Conservation (phyloP, 2,113 vertebrate genomes). For the Oncorhynchus gorbuscha region DNA sequence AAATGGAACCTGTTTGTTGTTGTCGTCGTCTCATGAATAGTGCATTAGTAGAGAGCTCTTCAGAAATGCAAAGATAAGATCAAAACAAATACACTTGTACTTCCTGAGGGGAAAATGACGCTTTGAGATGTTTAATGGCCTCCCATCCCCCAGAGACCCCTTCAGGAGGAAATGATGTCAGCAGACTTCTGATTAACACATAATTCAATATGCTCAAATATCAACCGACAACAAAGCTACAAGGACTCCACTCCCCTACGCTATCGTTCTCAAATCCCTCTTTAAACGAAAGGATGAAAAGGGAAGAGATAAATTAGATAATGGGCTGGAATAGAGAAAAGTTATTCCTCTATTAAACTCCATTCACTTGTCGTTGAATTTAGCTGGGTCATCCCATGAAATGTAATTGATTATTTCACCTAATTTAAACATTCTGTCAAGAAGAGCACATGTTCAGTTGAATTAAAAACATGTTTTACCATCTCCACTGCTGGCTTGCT, state of each 20-base stretch:
- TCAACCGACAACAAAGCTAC: slow-evolving; percentile 40
- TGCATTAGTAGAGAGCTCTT: slow-evolving; percentile 10
- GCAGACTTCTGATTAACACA: slow-evolving; percentile 52
- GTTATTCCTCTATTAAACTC: background rate
- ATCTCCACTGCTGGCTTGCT: no score
- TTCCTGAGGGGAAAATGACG: slow-evolving; percentile 31
- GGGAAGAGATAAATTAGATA: background rate
- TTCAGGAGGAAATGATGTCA: slow-evolving; percentile 31
- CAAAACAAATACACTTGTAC: slow-evolving; percentile 60
- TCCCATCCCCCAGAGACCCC: slow-evolving; percentile 36
- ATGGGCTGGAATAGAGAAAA: background rate
- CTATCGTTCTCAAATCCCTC: slow-evolving; percentile 11
- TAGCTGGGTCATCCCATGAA: no score
- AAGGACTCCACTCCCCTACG: slow-evolving; percentile 18
- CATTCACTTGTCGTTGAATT: background rate
- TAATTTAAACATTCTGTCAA: no score
- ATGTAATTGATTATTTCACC: no score
- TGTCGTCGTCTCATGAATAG: slow-evolving; percentile 48
- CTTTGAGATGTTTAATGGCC: slow-evolving; percentile 51
- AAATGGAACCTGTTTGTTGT: background rate
- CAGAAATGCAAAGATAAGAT: slow-evolving; percentile 40
- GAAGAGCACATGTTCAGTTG: no score
- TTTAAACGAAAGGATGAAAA: background rate
- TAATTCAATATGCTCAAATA: slow-evolving; percentile 45
- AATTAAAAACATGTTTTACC: no score